Evolutionary conservation across 2,888 invertebrate genomes (phyloP).

Genomic region (Dryobota labecula): DNA sequence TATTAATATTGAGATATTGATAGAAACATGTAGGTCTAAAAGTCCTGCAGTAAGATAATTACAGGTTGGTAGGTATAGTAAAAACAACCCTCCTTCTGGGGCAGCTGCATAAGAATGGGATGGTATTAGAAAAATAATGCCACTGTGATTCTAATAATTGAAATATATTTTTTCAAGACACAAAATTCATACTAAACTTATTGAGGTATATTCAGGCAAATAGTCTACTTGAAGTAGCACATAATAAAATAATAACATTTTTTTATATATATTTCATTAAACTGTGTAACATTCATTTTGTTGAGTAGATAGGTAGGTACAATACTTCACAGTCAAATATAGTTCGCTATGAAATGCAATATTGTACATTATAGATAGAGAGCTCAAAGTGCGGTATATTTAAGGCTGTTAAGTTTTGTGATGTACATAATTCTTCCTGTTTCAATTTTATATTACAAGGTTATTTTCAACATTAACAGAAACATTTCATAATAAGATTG

Average conservation of each 20-base stretch:
- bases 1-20: neutral
- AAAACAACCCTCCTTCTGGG: neutral
- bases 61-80: neutral
- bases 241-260: conserved; percentile 81
- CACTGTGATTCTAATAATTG: conserved; percentile 81
- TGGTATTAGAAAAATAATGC: conserved; percentile 72
- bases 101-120: neutral
- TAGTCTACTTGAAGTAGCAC: conserved; percentile 83
- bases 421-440: conserved; percentile 72
- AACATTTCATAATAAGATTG: conserved; percentile 78
- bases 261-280: conserved; percentile 75
- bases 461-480: conserved; percentile 72
- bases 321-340: conserved; percentile 75
- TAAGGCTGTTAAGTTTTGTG: conserved; percentile 76
- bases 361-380: conserved; percentile 78
- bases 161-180: conserved; percentile 87
- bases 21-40: neutral
- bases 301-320: conserved; percentile 70
- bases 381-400: conserved; percentile 75
- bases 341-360: conserved; percentile 79
- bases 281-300: conserved; percentile 73
- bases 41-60: neutral
- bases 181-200: conserved; percentile 88
- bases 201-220: conserved; percentile 89
- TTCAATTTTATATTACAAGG: conserved; percentile 63